These are phyloP conservation scores for Fragum sueziense DNA, from an alignment of 2,888 invertebrate species.

Conservation along the genomic window DNA sequence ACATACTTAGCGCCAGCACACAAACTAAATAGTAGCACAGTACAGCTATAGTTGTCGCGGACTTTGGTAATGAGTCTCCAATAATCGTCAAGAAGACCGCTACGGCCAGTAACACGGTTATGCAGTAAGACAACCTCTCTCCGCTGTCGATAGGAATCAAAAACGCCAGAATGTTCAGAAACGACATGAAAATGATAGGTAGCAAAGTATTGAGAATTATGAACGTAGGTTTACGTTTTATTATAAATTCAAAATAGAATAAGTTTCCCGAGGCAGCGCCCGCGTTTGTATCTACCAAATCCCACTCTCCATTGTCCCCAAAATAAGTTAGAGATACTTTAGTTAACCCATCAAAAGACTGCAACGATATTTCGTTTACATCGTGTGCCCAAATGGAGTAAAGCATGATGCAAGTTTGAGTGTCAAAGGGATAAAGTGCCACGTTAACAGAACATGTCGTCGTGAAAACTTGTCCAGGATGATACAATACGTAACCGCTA, in stretches of 20 bases:
- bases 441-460: constrained; percentile 34
- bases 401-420: constrained; percentile 33
- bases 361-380: constrained; percentile 16
- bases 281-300: constrained; percentile 13
- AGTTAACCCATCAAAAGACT: neutral
- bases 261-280: constrained; percentile 7
- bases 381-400: constrained; percentile 29
- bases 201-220: constrained; percentile 53
- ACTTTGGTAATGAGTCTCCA: constrained; percentile 55
- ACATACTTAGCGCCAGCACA: constrained; percentile 4
- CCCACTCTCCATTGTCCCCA: constrained; percentile 52
- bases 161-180: constrained; percentile 54
- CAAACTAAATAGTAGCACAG: constrained; percentile 3
- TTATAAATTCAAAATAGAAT: neutral
- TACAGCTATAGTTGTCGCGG: constrained; percentile 52
- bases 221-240: constrained; percentile 48
- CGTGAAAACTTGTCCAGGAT: constrained; percentile 33
- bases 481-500: constrained; percentile 7
- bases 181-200: constrained; percentile 53
- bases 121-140: constrained; percentile 53
- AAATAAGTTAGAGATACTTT: constrained; percentile 17
- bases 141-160: constrained; percentile 56
- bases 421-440: constrained; percentile 37
- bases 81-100: constrained; percentile 59
- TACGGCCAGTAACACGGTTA: constrained; percentile 56